These are phyloP conservation scores for Sebastes minor DNA, from an alignment of 2,797 vertebrate species.

Conservation along the genomic window DNA sequence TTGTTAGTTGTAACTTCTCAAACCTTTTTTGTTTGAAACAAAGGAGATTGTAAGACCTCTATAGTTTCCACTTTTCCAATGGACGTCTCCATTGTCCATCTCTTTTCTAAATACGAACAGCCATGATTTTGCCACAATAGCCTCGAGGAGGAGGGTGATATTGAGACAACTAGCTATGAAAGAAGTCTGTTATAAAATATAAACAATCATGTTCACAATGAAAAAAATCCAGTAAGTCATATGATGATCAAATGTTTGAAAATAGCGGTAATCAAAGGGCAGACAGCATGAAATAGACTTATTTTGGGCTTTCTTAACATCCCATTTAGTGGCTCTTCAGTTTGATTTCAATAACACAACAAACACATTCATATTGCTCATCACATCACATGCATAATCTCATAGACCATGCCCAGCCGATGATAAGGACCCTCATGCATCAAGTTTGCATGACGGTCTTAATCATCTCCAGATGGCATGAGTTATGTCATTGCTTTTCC, in stretches of 20 bases:
- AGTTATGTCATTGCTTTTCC: conserved; percentile 10
- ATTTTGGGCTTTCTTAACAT: not conserved
- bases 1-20: not conserved
- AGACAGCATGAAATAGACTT: not conserved
- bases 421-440: not conserved
- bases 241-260: not conserved
- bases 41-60: not conserved
- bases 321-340: not conserved
- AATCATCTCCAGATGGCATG: conserved; percentile 11
- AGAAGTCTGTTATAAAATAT: not conserved
- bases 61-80: not conserved
- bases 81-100: not conserved
- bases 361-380: not conserved
- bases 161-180: not conserved
- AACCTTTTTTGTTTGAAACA: not conserved
- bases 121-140: not conserved
- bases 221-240: not conserved
- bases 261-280: not conserved
- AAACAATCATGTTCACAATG: not conserved
- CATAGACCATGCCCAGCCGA: not conserved
- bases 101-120: not conserved
- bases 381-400: not conserved
- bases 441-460: conserved; percentile 2
- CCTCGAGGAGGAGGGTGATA: not conserved
- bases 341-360: not conserved